phyloP scores from a whole-genome alignment of 2,888 invertebrate species.

The Melieria picta region DNA sequence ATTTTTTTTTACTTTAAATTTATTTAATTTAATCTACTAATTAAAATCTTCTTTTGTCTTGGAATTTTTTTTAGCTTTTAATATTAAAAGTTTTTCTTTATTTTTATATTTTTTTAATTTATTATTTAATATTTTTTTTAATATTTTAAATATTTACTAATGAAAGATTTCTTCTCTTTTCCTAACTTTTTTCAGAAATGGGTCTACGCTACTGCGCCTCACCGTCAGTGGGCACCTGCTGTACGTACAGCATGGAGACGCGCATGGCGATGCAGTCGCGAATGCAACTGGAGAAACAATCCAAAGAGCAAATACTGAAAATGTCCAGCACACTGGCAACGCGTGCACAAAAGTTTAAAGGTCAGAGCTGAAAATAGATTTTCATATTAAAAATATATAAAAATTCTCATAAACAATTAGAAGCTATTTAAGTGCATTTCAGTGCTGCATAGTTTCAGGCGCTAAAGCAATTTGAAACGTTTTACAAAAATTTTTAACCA shows the following conservation, averaged over 20 bases:
- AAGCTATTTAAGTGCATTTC: too few relatives aligned
- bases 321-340: conserved; percentile 79
- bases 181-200: conserved; percentile 54
- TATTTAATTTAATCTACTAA: too few relatives aligned
- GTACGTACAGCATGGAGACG: conserved; percentile 72
- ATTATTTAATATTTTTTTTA: conserved; percentile 20
- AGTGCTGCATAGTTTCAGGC: too few relatives aligned
- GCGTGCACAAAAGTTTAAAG: conserved; percentile 85
- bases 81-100: too few relatives aligned
- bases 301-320: conserved; percentile 79
- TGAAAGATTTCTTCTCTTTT: conserved; percentile 1
- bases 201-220: conserved; percentile 65
- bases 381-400: conserved; percentile 6
- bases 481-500: too few relatives aligned
- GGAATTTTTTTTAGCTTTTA: too few relatives aligned
- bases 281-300: conserved; percentile 78
- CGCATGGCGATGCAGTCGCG: conserved; percentile 77
- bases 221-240: conserved; percentile 69
- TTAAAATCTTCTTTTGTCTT: too few relatives aligned
- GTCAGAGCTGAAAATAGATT: conserved; percentile 67
- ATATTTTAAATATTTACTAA: not conserved
- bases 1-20: too few relatives aligned
- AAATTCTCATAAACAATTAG: not conserved
- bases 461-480: too few relatives aligned
- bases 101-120: too few relatives aligned